These are phyloP conservation scores for Cladorhizidae sp. DNA, from an alignment of 37 sponge, comb jelly and placozoan genomes.

Conservation along the genomic window DNA sequence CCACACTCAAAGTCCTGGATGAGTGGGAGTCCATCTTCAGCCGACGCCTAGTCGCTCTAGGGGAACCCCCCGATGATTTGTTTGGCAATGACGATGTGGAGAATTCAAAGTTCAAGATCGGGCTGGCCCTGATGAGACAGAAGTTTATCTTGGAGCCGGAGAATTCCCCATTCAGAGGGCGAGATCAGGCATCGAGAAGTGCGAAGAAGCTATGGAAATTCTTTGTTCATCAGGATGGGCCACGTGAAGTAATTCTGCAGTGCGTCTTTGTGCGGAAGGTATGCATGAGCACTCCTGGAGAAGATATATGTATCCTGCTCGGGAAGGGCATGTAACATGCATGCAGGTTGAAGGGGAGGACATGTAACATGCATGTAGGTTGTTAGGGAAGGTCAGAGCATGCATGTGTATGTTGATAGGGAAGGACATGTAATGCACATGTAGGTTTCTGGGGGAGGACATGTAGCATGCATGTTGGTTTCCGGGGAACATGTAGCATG, in stretches of 20 bases:
- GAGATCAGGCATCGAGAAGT: conserved; percentile 15
- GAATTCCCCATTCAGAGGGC: conserved; percentile 71
- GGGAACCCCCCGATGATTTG: conserved; percentile 37
- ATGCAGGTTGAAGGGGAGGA: no score
- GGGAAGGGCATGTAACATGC: no score
- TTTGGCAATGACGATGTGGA: conserved; percentile 23
- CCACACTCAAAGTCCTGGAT: conserved; percentile 63
- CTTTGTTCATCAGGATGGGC: conserved; percentile 54
- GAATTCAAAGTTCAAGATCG: conserved; percentile 13
- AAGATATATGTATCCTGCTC: no score
- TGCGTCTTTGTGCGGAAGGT: conserved; percentile 65
- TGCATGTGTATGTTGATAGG: no score
- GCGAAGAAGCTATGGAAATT: conserved; percentile 71
- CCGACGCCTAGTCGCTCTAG: conserved; percentile 54
- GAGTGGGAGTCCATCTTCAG: conserved; percentile 68
- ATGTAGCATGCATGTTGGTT: no score
- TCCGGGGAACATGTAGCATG: no score
- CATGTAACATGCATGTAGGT: no score
- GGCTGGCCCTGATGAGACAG: conserved; percentile 72
- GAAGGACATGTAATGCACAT: no score
- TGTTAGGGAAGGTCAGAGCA: no score
- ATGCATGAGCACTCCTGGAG: not conserved
- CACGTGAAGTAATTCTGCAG: conserved; percentile 70
- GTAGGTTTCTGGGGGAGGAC: no score
- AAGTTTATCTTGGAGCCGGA: conserved; percentile 82